These are phyloP conservation scores for Dolomedes plantarius DNA, from an alignment of 2,888 invertebrate species.

Conservation along the genomic window DNA sequence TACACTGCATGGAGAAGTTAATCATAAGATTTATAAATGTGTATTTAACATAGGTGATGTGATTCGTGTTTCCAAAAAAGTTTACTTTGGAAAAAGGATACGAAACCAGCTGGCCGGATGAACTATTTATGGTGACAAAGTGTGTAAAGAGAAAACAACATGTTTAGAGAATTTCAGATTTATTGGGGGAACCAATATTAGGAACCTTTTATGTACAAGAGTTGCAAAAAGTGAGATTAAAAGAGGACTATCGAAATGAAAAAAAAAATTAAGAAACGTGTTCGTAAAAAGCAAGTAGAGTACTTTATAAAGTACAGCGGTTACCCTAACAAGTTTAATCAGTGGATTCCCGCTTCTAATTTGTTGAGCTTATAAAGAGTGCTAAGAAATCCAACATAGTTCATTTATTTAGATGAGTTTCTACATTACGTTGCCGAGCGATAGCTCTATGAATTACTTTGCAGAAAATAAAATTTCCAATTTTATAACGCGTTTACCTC, in stretches of 20 bases:
- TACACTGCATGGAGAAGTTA: background rate
- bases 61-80: slow-evolving; percentile 36
- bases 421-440: slow-evolving; percentile 17
- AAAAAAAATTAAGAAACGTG: slow-evolving; percentile 26
- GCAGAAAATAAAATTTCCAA: slow-evolving; percentile 74
- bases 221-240: slow-evolving; percentile 27
- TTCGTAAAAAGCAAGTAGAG: background rate
- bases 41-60: slow-evolving; percentile 33
- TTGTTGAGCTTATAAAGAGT: slow-evolving; percentile 49
- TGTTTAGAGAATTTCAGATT: slow-evolving; percentile 16
- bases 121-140: slow-evolving; percentile 30
- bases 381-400: slow-evolving; percentile 72
- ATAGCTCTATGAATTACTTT: slow-evolving; percentile 16
- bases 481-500: slow-evolving; percentile 74
- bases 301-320: slow-evolving; percentile 17
- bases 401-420: slow-evolving; percentile 19
- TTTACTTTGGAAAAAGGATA: slow-evolving; percentile 25
- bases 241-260: slow-evolving; percentile 24
- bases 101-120: slow-evolving; percentile 37
- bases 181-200: slow-evolving; percentile 8
- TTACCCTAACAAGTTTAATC: slow-evolving; percentile 14
- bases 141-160: slow-evolving; percentile 21
- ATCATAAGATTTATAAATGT: background rate
- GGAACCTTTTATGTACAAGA: slow-evolving; percentile 36
- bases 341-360: slow-evolving; percentile 22